These are phyloP conservation scores for Rhysida immarginata DNA, from an alignment of 1,140 invertebrate species.

Conservation along the genomic window DNA sequence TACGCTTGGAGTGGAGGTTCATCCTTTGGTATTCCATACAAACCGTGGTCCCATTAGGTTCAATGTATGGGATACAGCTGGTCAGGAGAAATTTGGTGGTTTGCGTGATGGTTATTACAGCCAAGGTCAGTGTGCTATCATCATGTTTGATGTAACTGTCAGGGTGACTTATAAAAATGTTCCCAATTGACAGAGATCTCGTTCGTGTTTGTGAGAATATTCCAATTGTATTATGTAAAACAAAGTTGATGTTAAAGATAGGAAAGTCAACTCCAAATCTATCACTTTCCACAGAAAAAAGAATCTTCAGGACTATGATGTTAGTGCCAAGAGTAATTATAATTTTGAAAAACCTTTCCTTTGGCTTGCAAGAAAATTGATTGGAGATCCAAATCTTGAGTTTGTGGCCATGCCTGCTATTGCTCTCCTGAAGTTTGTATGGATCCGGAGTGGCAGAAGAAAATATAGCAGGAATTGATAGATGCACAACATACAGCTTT, in stretches of 20 bases:
- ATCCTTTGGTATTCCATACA: constrained; percentile 98
- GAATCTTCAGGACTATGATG: constrained; percentile 99
- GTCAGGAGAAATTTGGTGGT: constrained; percentile 98
- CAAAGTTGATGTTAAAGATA: constrained; percentile 97
- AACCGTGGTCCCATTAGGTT: constrained; percentile 93
- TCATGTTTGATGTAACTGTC: constrained; percentile 99
- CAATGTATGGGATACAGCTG: constrained; percentile 99
- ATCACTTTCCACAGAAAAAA: constrained; percentile 99
- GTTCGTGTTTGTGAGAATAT: constrained; percentile 98
- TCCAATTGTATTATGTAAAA: constrained; percentile 96
- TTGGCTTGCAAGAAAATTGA: constrained; percentile 93
- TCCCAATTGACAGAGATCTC: constrained; percentile 98
- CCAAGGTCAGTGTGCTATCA: constrained; percentile 96
- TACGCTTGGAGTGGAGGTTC: constrained; percentile 96
- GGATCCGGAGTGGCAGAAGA: constrained; percentile 88
- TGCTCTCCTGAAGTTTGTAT: constrained; percentile 91
- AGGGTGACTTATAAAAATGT: constrained; percentile 99
- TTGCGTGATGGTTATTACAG: constrained; percentile 99
- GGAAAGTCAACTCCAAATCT: constrained; percentile 99
- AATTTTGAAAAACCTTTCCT: constrained; percentile 99
- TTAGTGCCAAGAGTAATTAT: constrained; percentile 99
- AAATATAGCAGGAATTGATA: constrained; percentile 93
- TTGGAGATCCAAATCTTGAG: constrained; percentile 96
- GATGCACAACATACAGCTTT: constrained; percentile 82
- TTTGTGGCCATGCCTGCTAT: constrained; percentile 99